Evolutionary conservation across 2,113 vertebrate genomes (phyloP), one percentile per base, ranked within the genome.

Genomic region (Osmerus eperlanus): DNA sequence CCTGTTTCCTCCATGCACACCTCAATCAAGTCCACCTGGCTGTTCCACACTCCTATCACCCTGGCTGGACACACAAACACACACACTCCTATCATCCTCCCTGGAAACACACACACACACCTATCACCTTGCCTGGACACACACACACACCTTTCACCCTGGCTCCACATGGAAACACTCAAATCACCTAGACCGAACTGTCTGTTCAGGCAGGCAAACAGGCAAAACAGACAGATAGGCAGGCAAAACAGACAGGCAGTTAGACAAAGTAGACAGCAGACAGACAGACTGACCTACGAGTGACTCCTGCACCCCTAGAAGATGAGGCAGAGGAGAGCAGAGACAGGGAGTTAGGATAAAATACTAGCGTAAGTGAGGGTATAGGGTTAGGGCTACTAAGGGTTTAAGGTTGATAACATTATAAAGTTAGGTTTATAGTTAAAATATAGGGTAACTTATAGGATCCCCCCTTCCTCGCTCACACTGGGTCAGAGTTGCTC

Each of bases 1-100:
- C 96, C 97, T 0, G 97, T 99, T 89, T 99, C 97, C 88, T 99
- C 97, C 85, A 98, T 76, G 70, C 96, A 95, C 41, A 87, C 91
- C 13, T 95, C 90, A 59, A 95, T 92, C 73, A 98, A 81, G 8
- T 94, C 94, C 0, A 86, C 84, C 64, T 94, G 92, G 9, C 87
- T 79, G 7, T 89, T 92, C 53, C 87, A 93, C 15, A 93, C 76
- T 3, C 95, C 92, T 41, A 99, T 92, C 67, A 98, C 94, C 52
- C 94, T 92, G 75, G 90, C 97, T 98, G 81, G 59, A 80, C 28
- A 78, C 65, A 88, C 8, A 84, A 52, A 72, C 23, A 63, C 25
- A 59, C 13, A 73, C 53, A 19, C 14, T 1, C 28, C 36, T 16
- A 65, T 23, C 32, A 73, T 56, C 11, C 9, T 47, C 41, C 9